These are phyloP conservation scores for Calyptommatus sinebrachiatus DNA, from an alignment of 2,113 vertebrate species.

Conservation along the genomic window DNA sequence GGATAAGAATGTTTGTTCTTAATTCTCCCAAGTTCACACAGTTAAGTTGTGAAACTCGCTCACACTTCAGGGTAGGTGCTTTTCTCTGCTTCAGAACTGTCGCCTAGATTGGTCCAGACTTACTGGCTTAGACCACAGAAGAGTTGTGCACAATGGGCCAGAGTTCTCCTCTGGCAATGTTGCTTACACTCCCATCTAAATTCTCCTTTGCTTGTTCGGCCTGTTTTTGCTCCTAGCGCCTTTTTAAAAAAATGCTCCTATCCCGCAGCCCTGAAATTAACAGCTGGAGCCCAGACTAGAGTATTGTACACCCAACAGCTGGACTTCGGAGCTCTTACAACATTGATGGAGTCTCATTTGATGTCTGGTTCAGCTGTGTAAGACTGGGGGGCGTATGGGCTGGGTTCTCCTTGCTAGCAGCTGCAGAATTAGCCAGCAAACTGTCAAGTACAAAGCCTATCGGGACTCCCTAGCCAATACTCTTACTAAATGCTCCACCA, in stretches of 20 bases:
- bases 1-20: too few species aligned
- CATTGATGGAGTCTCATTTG: neutral
- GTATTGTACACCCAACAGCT: neutral
- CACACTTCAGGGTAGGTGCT: too few species aligned
- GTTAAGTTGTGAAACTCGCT: too few species aligned
- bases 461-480: neutral
- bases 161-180: too few species aligned
- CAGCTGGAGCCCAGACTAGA: neutral
- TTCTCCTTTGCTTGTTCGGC: neutral
- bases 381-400: neutral
- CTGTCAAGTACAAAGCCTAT: accelerated
- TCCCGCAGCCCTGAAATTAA: neutral
- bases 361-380: neutral
- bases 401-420: conserved; percentile 26
- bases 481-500: conserved; percentile 8
- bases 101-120: too few species aligned
- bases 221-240: neutral
- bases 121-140: too few species aligned
- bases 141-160: too few species aligned
- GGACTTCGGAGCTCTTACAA: neutral
- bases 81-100: too few species aligned
- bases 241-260: conserved; percentile 3
- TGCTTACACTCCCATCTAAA: neutral
- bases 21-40: too few species aligned
- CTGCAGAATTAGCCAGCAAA: neutral